phyloP scores from a whole-genome alignment of 2,888 invertebrate species.

The Calliopum simillimum region DNA sequence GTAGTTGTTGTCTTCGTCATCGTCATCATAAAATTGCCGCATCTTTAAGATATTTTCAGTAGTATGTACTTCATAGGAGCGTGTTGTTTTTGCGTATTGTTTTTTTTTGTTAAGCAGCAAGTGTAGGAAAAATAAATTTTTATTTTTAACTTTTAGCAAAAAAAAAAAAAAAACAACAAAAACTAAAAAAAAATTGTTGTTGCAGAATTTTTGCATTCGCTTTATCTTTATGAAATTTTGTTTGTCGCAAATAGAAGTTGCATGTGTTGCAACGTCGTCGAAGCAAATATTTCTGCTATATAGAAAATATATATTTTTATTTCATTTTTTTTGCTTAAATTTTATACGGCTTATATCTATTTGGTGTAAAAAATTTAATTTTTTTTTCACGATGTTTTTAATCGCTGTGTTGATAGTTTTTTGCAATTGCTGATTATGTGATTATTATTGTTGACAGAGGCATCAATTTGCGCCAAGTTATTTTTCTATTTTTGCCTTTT shows the following conservation, averaged over 20 bases:
- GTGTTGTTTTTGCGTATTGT: neutral
- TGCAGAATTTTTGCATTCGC: neutral
- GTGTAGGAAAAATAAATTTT: conserved; percentile 25
- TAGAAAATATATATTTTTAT: neutral
- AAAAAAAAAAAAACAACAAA: neutral
- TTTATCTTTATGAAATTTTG: conserved; percentile 1
- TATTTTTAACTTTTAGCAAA: conserved; percentile 30
- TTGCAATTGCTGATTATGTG: too few relatives aligned
- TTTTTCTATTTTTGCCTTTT: too few relatives aligned
- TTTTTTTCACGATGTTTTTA: too few relatives aligned
- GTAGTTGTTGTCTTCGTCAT: conserved; percentile 5
- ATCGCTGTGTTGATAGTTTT: too few relatives aligned
- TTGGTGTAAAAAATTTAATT: too few relatives aligned
- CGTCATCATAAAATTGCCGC: conserved; percentile 17
- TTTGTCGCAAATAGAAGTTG: neutral
- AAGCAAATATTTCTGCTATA: neutral
- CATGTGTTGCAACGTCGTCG: neutral
- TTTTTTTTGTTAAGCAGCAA: conserved; percentile 2
- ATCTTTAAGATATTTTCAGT: conserved; percentile 13
- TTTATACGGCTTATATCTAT: too few relatives aligned
- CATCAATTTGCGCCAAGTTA: too few relatives aligned
- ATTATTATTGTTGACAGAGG: too few relatives aligned
- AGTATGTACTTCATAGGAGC: neutral
- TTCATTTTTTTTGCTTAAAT: too few relatives aligned
- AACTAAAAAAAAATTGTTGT: neutral